phyloP scores from a whole-genome alignment of 2,797 vertebrate genomes.

The Enteromius viviparus region DNA sequence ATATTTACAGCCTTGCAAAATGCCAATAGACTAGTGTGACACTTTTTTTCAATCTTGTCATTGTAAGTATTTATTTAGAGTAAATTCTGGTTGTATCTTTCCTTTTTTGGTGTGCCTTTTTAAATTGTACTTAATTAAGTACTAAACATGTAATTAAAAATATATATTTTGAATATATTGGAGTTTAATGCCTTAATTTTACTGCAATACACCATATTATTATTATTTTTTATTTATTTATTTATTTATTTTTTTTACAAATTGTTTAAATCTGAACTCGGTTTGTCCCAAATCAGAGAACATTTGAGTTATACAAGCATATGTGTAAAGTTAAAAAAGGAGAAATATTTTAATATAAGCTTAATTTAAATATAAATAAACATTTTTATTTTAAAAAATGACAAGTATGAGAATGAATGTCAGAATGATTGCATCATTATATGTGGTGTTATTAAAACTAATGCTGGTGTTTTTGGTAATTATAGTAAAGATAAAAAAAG shows the following conservation, averaged over 20 bases:
- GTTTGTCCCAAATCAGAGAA: not conserved
- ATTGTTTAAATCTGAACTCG: too few species aligned
- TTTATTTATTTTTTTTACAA: too few species aligned
- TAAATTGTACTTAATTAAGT: not conserved
- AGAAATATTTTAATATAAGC: not conserved
- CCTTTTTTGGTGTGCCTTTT: not conserved
- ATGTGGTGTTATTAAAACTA: not conserved
- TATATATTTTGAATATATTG: not conserved
- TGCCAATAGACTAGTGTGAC: not conserved
- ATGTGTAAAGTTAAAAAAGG: not conserved
- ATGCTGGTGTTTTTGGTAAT: too few species aligned
- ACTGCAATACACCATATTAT: not conserved
- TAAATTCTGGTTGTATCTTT: not conserved
- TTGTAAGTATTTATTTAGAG: not conserved
- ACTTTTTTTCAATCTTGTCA: too few species aligned
- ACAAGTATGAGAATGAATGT: too few species aligned
- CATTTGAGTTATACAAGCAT: not conserved
- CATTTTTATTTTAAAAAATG: too few species aligned
- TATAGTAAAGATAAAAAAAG: too few species aligned
- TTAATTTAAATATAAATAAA: not conserved
- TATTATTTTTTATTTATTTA: too few species aligned
- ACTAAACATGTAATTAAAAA: not conserved
- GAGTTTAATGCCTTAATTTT: not conserved
- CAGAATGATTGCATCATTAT: not conserved
- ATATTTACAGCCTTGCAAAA: not conserved